These are phyloP conservation scores for Hydrozoanthus gracilis DNA, from an alignment of 92 coral and sea anemone species.

Conservation along the genomic window DNA sequence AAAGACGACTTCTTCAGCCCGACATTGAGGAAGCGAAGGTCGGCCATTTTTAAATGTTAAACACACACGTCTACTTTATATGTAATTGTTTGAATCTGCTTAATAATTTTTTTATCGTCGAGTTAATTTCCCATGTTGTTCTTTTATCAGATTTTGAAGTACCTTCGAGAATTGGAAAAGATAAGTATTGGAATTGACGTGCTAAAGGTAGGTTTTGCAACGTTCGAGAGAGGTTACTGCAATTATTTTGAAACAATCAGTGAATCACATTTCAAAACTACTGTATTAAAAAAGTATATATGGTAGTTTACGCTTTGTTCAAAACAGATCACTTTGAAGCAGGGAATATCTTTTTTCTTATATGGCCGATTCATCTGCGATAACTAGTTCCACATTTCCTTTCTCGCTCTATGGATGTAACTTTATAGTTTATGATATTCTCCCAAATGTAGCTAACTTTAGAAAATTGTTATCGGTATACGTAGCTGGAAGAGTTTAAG, in stretches of 20 bases:
- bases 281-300: neutral
- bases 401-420: neutral
- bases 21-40: constrained; percentile 88
- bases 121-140: neutral
- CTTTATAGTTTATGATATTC: neutral
- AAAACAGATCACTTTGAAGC: neutral
- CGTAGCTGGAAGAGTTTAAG: neutral
- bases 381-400: neutral
- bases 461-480: neutral
- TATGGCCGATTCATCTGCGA: neutral
- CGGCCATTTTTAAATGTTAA: neutral
- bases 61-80: constrained; percentile 19
- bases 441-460: neutral
- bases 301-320: neutral
- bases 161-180: constrained; percentile 78
- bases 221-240: neutral
- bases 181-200: constrained; percentile 76
- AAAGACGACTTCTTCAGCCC: constrained; percentile 74
- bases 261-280: neutral
- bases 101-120: neutral
- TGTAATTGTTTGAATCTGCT: no score
- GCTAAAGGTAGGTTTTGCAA: constrained; percentile 68
- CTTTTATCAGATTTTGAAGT: constrained; percentile 73
- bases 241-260: no score
- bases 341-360: neutral